These are phyloP conservation scores for Gila robusta DNA, from an alignment of 2,797 vertebrate species.

Conservation along the genomic window DNA sequence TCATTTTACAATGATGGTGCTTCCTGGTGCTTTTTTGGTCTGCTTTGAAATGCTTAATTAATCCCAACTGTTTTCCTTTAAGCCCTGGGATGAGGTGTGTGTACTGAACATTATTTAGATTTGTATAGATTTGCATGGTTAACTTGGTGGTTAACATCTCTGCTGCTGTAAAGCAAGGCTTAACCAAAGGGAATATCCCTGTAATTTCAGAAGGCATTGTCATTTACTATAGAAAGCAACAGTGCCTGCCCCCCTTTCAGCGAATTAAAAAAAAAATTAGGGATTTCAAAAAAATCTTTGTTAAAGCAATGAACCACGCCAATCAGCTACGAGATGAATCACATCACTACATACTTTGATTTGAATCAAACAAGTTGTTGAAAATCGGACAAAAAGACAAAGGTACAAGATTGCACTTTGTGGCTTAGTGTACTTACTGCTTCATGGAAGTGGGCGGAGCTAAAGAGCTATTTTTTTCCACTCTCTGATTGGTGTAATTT, in stretches of 20 bases:
- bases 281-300: too few relatives aligned
- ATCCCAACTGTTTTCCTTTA: neutral
- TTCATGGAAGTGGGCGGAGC: too few relatives aligned
- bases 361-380: neutral
- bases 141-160: neutral
- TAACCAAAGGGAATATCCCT: neutral
- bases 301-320: too few relatives aligned
- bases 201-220: neutral
- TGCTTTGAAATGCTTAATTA: neutral
- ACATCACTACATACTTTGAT: neutral
- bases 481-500: too few relatives aligned
- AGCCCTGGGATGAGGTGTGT: neutral
- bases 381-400: too few relatives aligned
- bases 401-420: too few relatives aligned
- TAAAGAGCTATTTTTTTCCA: too few relatives aligned
- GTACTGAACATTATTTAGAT: neutral
- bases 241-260: neutral
- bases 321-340: neutral
- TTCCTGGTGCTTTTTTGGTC: neutral
- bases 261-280: too few relatives aligned
- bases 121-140: neutral
- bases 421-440: too few relatives aligned
- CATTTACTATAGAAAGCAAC: neutral
- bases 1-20: neutral
- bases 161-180: neutral